Base-by-base conservation (phyloP, 2,113 vertebrate species). In the Brachyistius frenatus region DNA sequence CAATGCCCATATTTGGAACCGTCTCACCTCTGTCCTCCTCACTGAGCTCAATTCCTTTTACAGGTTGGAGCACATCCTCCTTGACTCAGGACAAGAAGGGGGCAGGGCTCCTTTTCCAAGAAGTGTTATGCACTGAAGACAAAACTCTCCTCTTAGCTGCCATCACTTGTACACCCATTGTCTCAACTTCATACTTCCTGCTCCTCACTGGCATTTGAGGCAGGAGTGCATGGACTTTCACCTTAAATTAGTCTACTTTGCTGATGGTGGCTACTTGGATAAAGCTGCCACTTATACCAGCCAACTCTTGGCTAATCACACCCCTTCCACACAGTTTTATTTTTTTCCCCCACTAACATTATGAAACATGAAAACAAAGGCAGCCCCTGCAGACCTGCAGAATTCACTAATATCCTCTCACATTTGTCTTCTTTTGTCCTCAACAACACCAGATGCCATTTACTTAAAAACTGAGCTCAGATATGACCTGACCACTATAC, bases 1-100 rank as follows among this genome's bases (percentile, higher is more conserved):
- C 32, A 47, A 86, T 91, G 85, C 73, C 92, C 93, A 86, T 94
- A 93, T 94, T 94, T 93, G 94, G 94, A 92, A 89, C 87, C 68
- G 64, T 79, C 61, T 90, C 86, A 90, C 84, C 86, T 88, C 86
- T 76, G 81, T 86, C 65, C 81, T 88, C 73, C 52, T 65, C 76
- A 55, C 69, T 16, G 53, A 76, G 83, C 84, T 86, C 88, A 91
- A 91, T 89, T 94, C 92, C 92, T 93, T 93, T 93, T 93, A 92
- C 93, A 94, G 92, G 91, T 93, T 88, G 68, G 75, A 92, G 90
- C 90, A 88, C 71, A 91, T 93, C 89, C 87, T 91, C 80, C 62
- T 69, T 2, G 6, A 49, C 83, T 61, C 4, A 3, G 62, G 62
- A 52, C 65, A 64, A 70, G 54, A 31, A 73, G 67, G 78, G 78